phyloP scores from a whole-genome alignment of 2,797 vertebrate genomes.

The Cossypha dichroa region DNA sequence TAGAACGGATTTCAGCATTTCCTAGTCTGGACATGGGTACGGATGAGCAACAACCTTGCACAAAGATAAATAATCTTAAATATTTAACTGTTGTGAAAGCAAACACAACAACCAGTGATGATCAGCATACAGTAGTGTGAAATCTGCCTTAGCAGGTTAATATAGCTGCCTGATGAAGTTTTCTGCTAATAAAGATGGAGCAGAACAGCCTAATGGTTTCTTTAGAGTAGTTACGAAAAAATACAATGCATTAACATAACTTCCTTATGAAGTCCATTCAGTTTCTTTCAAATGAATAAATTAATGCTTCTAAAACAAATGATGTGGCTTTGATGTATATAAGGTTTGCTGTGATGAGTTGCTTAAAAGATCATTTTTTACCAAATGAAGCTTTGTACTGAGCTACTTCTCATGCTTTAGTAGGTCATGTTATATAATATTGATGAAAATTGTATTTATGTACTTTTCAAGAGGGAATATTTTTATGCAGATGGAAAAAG shows the following conservation, averaged over 20 bases:
- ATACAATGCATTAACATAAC: rapidly evolving
- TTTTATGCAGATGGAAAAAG: not conserved
- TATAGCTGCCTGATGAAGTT: constrained; percentile 8
- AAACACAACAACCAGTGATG: not conserved
- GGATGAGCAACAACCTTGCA: not conserved
- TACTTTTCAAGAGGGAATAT: not conserved
- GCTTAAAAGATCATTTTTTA: not conserved
- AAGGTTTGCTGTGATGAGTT: not conserved
- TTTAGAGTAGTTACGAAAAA: not conserved
- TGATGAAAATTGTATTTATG: not conserved
- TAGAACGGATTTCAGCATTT: not conserved
- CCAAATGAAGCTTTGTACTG: not conserved
- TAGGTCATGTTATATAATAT: not conserved
- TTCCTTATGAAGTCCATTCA: not conserved
- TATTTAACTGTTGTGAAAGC: not conserved
- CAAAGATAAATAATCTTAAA: not conserved
- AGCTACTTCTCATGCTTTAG: not conserved
- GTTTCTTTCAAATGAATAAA: not conserved
- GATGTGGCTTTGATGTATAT: rapidly evolving
- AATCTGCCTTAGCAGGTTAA: not conserved
- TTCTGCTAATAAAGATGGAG: not conserved
- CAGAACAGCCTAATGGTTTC: not conserved
- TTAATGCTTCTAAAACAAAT: not conserved
- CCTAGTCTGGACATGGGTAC: not conserved
- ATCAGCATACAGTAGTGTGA: not conserved